Percentiles rank a stretch among this genome's conserved stretches.
Conservation (phyloP, 1,140 invertebrate species). For the Portunus trituberculatus region DNA sequence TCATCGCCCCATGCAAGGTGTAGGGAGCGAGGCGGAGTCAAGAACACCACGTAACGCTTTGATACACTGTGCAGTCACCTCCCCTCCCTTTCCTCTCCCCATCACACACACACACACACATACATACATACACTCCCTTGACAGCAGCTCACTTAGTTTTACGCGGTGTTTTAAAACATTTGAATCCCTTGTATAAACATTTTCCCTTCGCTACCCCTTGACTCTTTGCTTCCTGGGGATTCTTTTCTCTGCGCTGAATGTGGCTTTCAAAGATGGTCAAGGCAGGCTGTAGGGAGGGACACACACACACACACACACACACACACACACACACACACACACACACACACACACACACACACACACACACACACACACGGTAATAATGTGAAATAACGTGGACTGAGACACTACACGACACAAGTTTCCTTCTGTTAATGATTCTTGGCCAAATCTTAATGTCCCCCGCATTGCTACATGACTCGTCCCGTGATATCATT, state of each 20-base stretch:
- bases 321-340: not conserved
- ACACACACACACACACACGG: not conserved
- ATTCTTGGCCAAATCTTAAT: conserved; percentile 3
- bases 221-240: too few species aligned
- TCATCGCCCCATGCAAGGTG: too few species aligned
- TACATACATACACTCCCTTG: not conserved
- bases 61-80: not conserved
- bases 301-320: too few species aligned
- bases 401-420: not conserved
- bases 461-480: not conserved
- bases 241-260: too few species aligned
- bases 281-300: too few species aligned
- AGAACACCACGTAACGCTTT: too few species aligned
- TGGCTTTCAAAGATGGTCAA: too few species aligned
- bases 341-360: too few species aligned
- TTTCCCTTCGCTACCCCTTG: not conserved
- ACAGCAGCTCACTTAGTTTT: not conserved
- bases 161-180: not conserved
- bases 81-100: too few species aligned
- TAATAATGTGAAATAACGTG: not conserved
- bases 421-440: not conserved
- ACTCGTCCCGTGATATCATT: not conserved
- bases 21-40: too few species aligned
- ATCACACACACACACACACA: too few species aligned
- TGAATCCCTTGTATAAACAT: not conserved